phyloP scores from a whole-genome alignment of 2,888 invertebrate species.

The Myathropa florea region DNA sequence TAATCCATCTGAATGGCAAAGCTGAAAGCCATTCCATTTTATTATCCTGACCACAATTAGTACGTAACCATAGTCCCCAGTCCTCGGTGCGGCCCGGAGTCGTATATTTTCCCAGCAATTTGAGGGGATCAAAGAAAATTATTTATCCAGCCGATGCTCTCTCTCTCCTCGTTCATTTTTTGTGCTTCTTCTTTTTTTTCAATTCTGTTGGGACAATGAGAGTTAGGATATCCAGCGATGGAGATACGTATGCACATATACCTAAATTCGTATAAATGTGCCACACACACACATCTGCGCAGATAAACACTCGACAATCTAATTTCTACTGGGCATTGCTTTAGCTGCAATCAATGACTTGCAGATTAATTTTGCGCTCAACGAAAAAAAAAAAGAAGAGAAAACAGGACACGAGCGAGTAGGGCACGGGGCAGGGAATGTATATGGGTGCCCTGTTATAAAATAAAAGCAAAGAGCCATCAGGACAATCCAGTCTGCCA shows the following conservation, averaged over 20 bases:
- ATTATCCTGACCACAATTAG: constrained; percentile 79
- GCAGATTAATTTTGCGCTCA: constrained; percentile 51
- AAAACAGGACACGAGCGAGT: background rate
- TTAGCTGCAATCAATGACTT: constrained; percentile 56
- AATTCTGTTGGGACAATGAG: background rate
- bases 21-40: constrained; percentile 79
- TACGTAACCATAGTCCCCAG: constrained; percentile 72
- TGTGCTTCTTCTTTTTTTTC: background rate
- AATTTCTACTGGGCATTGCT: constrained; percentile 22
- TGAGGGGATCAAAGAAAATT: constrained; percentile 69
- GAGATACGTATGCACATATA: background rate
- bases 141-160: constrained; percentile 57
- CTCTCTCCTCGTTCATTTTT: constrained; percentile 30
- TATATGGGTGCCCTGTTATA: background rate
- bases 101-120: constrained; percentile 67
- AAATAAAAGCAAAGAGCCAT: background rate
- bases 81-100: constrained; percentile 36
- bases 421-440: background rate
- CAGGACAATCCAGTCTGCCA: constrained; percentile 18
- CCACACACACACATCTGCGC: background rate
- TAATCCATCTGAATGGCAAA: constrained; percentile 70
- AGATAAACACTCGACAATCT: constrained; percentile 9
- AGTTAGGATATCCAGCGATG: background rate
- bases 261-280: background rate
- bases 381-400: constrained; percentile 8